Conservation (phyloP, 2,888 invertebrate genomes). For the Pandemis heparana region DNA sequence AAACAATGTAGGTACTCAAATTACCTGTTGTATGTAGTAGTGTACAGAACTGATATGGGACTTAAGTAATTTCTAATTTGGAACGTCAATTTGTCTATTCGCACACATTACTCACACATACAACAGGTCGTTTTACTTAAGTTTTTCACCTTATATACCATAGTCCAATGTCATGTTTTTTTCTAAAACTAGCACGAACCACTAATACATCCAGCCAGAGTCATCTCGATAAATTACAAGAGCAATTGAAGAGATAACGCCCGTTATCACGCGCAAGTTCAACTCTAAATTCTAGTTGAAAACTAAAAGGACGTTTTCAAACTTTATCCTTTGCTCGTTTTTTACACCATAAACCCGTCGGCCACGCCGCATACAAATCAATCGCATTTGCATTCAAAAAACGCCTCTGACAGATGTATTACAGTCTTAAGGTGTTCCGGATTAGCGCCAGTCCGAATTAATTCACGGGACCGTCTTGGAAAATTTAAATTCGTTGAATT, state of each 20-base stretch:
- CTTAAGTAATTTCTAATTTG: too few species aligned
- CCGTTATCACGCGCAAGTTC: slow-evolving; percentile 39
- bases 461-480: slow-evolving; percentile 57
- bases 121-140: too few species aligned
- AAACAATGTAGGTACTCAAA: too few species aligned
- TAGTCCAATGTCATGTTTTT: neutral
- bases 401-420: slow-evolving; percentile 48
- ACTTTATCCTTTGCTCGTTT: slow-evolving; percentile 39
- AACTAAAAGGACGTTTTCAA: slow-evolving; percentile 32
- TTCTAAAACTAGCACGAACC: neutral
- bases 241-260: slow-evolving; percentile 38
- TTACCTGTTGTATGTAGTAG: too few species aligned
- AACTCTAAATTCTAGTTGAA: slow-evolving; percentile 38
- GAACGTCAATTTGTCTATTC: too few species aligned
- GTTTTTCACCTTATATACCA: neutral
- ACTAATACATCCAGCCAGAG: slow-evolving; percentile 13
- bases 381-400: slow-evolving; percentile 49
- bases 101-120: too few species aligned
- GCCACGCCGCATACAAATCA: slow-evolving; percentile 38
- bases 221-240: slow-evolving; percentile 28
- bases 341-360: slow-evolving; percentile 36
- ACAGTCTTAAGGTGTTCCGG: slow-evolving; percentile 43
- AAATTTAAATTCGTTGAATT: slow-evolving; percentile 50
- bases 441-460: slow-evolving; percentile 57
- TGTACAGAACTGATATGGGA: too few species aligned